Evolutionary conservation across 2,113 vertebrate genomes (phyloP).

Genomic region (Cephalopterus ornatus): DNA sequence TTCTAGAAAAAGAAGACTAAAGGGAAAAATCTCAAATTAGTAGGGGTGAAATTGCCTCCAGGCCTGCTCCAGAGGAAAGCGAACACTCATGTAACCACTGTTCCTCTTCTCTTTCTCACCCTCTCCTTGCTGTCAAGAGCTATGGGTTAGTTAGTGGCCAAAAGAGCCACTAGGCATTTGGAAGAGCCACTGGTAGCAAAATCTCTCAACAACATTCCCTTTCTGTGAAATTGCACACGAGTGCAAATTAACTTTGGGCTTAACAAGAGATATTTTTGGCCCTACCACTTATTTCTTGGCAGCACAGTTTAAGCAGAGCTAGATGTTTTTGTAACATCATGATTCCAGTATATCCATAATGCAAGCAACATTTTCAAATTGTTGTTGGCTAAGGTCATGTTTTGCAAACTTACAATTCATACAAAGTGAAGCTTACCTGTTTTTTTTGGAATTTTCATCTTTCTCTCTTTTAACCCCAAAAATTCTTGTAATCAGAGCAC

Average conservation of each 20-base stretch:
- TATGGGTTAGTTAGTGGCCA: neutral
- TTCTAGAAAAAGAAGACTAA: neutral
- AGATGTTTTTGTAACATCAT: constrained; percentile 20
- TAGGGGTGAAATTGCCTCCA: neutral
- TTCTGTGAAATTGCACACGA: neutral
- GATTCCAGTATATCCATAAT: constrained; percentile 37
- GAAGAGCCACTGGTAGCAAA: neutral
- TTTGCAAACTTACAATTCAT: constrained; percentile 11
- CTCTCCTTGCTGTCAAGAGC: neutral
- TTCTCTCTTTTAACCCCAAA: constrained; percentile 96
- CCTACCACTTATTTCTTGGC: constrained; percentile 11
- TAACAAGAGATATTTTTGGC: constrained; percentile 22
- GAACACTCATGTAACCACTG: neutral
- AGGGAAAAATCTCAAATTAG: neutral
- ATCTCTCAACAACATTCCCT: neutral
- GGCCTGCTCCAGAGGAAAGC: neutral
- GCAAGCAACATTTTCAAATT: constrained; percentile 22
- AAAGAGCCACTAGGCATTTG: neutral
- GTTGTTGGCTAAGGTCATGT: constrained; percentile 5
- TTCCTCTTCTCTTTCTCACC: neutral
- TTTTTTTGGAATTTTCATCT: constrained; percentile 94
- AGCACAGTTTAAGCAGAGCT: neutral
- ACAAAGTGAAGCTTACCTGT: constrained; percentile 79
- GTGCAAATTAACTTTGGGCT: neutral
- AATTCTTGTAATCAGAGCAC: constrained; percentile 93